phyloP scores from a whole-genome alignment of 2,888 invertebrate species.

The Lottia scabra region DNA sequence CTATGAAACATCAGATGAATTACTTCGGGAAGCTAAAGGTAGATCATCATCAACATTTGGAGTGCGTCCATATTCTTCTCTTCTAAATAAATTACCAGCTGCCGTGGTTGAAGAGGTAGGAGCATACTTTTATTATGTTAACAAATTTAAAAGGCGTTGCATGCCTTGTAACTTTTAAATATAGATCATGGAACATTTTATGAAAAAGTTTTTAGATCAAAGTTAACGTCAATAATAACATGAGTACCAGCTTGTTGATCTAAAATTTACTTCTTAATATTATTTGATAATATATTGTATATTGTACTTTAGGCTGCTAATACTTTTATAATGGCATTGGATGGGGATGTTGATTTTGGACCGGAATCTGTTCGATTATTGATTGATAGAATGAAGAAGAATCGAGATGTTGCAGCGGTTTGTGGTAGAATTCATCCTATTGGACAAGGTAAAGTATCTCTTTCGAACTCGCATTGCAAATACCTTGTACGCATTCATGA shows the following conservation, averaged over 20 bases:
- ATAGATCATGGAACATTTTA: too few relatives aligned
- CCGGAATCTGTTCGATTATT: slow-evolving; percentile 93
- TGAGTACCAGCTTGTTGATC: too few relatives aligned
- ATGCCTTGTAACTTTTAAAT: too few relatives aligned
- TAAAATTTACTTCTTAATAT: too few relatives aligned
- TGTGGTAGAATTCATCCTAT: slow-evolving; percentile 98
- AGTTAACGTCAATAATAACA: too few relatives aligned
- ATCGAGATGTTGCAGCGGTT: slow-evolving; percentile 94
- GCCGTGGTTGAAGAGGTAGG: slow-evolving; percentile 29
- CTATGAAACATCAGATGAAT: slow-evolving; percentile 71
- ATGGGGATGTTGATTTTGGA: slow-evolving; percentile 94
- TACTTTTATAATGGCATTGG: slow-evolving; percentile 91
- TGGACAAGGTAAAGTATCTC: slow-evolving; percentile 73
- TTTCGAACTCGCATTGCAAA: too few relatives aligned
- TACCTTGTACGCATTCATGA: too few relatives aligned
- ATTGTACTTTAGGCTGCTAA: slow-evolving; percentile 81
- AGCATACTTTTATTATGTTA: too few relatives aligned
- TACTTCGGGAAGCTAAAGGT: slow-evolving; percentile 12
- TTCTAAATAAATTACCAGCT: slow-evolving; percentile 29
- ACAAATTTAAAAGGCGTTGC: too few relatives aligned
- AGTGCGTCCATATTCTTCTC: slow-evolving; percentile 23
- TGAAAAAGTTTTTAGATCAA: neutral
- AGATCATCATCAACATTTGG: neutral
- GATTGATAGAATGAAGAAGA: slow-evolving; percentile 98
- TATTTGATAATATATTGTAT: slow-evolving; percentile 1